Conservation (phyloP, 2,797 vertebrate genomes). For the Schizopygopsis pylzovi region DNA sequence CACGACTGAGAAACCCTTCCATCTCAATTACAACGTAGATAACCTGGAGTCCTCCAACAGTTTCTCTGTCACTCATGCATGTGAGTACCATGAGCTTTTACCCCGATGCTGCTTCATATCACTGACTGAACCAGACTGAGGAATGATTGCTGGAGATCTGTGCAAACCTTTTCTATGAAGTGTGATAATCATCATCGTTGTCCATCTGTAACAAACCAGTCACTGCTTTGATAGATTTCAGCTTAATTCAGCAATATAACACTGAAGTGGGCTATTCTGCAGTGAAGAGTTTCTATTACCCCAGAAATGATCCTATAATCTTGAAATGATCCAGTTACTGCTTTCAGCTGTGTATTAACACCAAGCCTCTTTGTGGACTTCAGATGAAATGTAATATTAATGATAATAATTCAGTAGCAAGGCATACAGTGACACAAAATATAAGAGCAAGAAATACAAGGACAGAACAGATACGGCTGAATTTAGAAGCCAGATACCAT, state of each 20-base stretch:
- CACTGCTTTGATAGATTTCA: constrained; percentile 20
- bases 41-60: constrained; percentile 99
- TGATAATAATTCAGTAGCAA: neutral
- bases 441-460: neutral
- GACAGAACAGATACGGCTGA: neutral
- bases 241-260: constrained; percentile 16
- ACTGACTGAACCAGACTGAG: constrained; percentile 1
- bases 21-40: constrained; percentile 99
- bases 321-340: constrained; percentile 52
- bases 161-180: neutral
- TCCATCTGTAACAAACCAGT: constrained; percentile 23
- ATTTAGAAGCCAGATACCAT: neutral
- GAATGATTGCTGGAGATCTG: neutral
- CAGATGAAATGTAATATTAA: neutral
- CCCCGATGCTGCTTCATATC: neutral
- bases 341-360: constrained; percentile 33
- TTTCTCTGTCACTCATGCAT: constrained; percentile 99
- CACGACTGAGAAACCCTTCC: constrained; percentile 97
- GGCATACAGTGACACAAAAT: neutral
- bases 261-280: constrained; percentile 31
- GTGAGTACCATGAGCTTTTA: constrained; percentile 82
- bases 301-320: constrained; percentile 46
- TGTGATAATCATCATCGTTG: neutral
- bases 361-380: neutral
- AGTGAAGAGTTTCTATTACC: constrained; percentile 34